These are phyloP conservation scores for Mythimna pallens DNA, from an alignment of 2,888 invertebrate genomes.

Conservation along the genomic window DNA sequence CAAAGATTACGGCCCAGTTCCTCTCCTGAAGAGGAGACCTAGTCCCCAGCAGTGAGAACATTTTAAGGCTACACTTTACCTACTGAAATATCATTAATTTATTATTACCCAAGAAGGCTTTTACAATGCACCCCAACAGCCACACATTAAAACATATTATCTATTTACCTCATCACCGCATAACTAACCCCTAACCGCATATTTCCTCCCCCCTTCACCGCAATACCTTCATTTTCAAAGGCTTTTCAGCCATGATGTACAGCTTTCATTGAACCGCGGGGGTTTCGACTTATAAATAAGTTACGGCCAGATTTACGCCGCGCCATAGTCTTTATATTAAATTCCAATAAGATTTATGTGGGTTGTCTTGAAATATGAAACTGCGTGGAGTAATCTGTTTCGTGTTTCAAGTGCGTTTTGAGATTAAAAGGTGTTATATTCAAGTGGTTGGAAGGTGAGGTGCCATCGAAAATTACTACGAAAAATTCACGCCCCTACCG, in stretches of 20 bases:
- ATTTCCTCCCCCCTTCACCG: slow-evolving; percentile 23
- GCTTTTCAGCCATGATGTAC: slow-evolving; percentile 73
- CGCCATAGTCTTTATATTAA: slow-evolving; percentile 82
- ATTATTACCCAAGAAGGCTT: not conserved
- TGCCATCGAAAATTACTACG: not conserved
- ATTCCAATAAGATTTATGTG: slow-evolving; percentile 83
- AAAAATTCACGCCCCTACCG: too few relatives aligned
- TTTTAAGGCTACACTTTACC: too few relatives aligned
- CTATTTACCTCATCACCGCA: slow-evolving; percentile 50
- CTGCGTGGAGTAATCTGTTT: slow-evolving; percentile 38
- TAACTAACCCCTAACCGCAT: slow-evolving; percentile 31
- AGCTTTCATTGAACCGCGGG: slow-evolving; percentile 75
- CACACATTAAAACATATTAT: slow-evolving; percentile 47
- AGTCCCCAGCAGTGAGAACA: too few relatives aligned
- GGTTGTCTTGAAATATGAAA: slow-evolving; percentile 65
- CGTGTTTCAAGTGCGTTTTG: slow-evolving; percentile 34
- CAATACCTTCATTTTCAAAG: slow-evolving; percentile 67
- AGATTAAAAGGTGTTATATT: slow-evolving; percentile 32
- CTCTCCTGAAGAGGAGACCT: too few relatives aligned
- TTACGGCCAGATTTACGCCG: slow-evolving; percentile 80
- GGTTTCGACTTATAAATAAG: slow-evolving; percentile 80
- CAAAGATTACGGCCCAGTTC: too few relatives aligned
- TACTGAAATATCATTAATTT: not conserved
- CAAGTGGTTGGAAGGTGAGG: not conserved
- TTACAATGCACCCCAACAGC: slow-evolving; percentile 2